These are phyloP conservation scores for Lacerta viridis DNA, from an alignment of 2,797 vertebrate genomes.

Conservation along the genomic window DNA sequence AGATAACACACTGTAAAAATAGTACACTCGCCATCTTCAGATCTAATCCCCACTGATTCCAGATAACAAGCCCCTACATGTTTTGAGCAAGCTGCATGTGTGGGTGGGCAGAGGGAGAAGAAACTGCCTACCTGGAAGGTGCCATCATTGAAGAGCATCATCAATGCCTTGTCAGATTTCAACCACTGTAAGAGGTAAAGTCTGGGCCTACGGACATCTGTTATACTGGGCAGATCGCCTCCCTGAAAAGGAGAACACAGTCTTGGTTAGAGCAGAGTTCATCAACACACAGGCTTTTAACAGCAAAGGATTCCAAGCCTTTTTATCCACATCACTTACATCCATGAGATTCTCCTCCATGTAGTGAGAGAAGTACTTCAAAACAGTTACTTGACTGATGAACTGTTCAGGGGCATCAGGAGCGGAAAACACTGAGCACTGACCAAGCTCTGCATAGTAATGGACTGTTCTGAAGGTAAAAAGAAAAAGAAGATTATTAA, in stretches of 20 bases:
- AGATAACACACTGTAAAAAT: background rate
- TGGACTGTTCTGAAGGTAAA: slow-evolving; percentile 90
- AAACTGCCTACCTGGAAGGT: slow-evolving; percentile 94
- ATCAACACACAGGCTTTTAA: background rate
- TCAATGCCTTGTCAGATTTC: slow-evolving; percentile 97
- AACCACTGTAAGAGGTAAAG: slow-evolving; percentile 98
- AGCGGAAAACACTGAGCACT: slow-evolving; percentile 91
- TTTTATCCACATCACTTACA: slow-evolving; percentile 83
- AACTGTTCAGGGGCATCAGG: slow-evolving; percentile 94
- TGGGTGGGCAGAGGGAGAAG: background rate
- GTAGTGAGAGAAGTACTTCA: slow-evolving; percentile 98
- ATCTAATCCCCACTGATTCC: background rate
- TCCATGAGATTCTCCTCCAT: slow-evolving; percentile 99
- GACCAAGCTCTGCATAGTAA: slow-evolving; percentile 95
- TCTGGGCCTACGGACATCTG: slow-evolving; percentile 89
- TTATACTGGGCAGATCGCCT: slow-evolving; percentile 90
- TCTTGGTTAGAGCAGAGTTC: background rate
- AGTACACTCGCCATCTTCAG: background rate
- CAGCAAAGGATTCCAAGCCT: background rate
- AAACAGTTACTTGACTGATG: slow-evolving; percentile 95
- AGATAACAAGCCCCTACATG: background rate
- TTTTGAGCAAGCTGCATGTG: background rate
- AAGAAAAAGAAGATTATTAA: background rate
- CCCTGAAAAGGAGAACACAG: slow-evolving; percentile 81
- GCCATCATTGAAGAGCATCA: slow-evolving; percentile 99